Evolutionary conservation across 2,888 invertebrate species (phyloP), one percentile per base, ranked within the genome.

Genomic region (Cantharis nigra): DNA sequence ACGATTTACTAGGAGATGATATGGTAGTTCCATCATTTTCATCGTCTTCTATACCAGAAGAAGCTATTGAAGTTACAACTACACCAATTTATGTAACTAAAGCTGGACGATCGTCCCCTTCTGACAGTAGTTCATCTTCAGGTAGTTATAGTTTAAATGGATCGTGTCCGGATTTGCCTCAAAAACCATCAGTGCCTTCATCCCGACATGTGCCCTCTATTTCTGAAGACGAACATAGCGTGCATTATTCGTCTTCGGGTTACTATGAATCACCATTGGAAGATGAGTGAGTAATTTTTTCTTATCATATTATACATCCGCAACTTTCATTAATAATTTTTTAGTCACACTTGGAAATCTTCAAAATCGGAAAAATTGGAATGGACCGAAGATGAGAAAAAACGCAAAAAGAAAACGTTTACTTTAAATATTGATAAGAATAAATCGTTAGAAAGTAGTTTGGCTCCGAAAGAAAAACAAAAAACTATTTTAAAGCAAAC

Each of bases 221-320:
- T 73, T 93, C 93, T 9, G 93, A 94, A 83, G 93, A 93, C 83
- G 93, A 94, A 85, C 89, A 92, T 85, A 93, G 93, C 88, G 92
- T 80, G 76, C 92, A 93, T 79, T 94, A 94, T 87, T 94, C 94
- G 33, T 94, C 94, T 5, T 93, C 94, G 3, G 94, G 94, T 1
- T 94, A 94, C 87, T 94, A 94, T 85, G 94, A 94, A 87, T 94
- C 94, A 85, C 93, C 94, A 13, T 91, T 92, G 64, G 94, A 94
- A 78, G 94, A 94, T 83, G 92, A 92, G 82, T 92, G 87, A 82
- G 87, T 91, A 82, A 89, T 10, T 64, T 63, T 10, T 70, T 67
- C 18, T n/a, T n/a, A n/a, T n/a, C 33, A 20, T 3, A 20, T 7
- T 26, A 16, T 69, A 64, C 63, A 28, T 30, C 69, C 16, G 16